Conservation (phyloP, 2,797 vertebrate species). For the Diplodus puntazzo region DNA sequence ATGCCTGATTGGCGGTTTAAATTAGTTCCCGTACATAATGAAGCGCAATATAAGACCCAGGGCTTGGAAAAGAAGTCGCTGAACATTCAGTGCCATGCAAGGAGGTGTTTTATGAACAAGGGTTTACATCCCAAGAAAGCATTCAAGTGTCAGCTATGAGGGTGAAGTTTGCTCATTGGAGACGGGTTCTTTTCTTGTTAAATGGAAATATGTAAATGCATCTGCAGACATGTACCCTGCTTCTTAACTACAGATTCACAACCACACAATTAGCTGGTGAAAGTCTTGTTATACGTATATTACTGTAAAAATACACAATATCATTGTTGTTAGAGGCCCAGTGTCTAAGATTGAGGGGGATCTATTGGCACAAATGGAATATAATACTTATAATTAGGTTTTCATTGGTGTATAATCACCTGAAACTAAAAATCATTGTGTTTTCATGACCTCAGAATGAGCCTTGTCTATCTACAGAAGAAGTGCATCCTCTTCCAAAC, state of each 20-base stretch:
- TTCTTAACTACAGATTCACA: slow-evolving; percentile 24
- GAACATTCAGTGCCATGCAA: slow-evolving; percentile 64
- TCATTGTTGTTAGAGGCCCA: background rate
- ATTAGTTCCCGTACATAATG: slow-evolving; percentile 34
- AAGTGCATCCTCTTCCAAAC: too few relatives aligned
- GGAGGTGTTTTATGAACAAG: slow-evolving; percentile 35
- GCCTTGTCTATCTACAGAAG: too few relatives aligned
- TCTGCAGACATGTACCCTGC: slow-evolving; percentile 14
- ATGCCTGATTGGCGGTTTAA: slow-evolving; percentile 13
- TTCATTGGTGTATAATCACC: too few relatives aligned
- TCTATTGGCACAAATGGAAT: too few relatives aligned
- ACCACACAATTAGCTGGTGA: background rate
- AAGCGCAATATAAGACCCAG: slow-evolving; percentile 23
- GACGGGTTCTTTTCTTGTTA: background rate
- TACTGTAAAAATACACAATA: background rate
- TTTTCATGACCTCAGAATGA: too few relatives aligned
- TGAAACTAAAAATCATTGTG: too few relatives aligned
- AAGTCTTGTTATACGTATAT: slow-evolving; percentile 8
- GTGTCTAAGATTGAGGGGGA: too few relatives aligned
- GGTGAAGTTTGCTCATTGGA: slow-evolving; percentile 19
- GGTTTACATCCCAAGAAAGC: slow-evolving; percentile 26
- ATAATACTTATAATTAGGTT: too few relatives aligned
- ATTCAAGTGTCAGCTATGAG: slow-evolving; percentile 33
- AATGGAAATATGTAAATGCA: slow-evolving; percentile 37
- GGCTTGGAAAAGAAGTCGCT: slow-evolving; percentile 21